Evolutionary conservation across 2,888 invertebrate genomes (phyloP).

Genomic region (Elegia similella): DNA sequence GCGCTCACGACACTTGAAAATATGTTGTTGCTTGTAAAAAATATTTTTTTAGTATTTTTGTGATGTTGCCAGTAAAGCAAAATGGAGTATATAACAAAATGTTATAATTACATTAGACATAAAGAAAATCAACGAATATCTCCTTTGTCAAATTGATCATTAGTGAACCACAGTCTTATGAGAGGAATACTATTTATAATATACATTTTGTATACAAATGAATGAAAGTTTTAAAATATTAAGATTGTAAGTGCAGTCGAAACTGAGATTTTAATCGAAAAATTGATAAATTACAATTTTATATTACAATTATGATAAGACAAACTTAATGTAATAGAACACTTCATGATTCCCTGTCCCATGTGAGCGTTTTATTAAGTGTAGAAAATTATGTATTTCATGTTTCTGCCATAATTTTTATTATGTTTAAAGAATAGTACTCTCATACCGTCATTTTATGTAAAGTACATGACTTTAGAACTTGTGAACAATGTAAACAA

Average conservation of each 20-base stretch:
- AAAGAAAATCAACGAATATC: constrained; percentile 10
- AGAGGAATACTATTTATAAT: constrained; percentile 30
- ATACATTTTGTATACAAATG: constrained; percentile 40
- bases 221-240: constrained; percentile 17
- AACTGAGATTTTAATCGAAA: neutral
- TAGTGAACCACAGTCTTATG: constrained; percentile 35
- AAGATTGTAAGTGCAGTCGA: constrained; percentile 12
- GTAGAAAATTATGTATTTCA: too few relatives aligned
- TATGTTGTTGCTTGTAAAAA: neutral
- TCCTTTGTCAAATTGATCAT: constrained; percentile 2
- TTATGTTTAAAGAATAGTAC: too few relatives aligned
- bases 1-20: too few relatives aligned
- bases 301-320: too few relatives aligned
- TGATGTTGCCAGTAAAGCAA: neutral
- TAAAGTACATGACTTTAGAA: too few relatives aligned
- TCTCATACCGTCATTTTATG: too few relatives aligned
- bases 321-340: too few relatives aligned
- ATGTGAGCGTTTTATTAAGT: too few relatives aligned
- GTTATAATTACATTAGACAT: neutral
- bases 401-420: too few relatives aligned
- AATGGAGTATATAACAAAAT: neutral
- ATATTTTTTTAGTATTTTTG: neutral
- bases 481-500: too few relatives aligned
- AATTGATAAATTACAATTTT: too few relatives aligned
- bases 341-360: too few relatives aligned